Evolutionary conservation across 2,888 invertebrate genomes (phyloP).

Genomic region (Pyralis farinalis): DNA sequence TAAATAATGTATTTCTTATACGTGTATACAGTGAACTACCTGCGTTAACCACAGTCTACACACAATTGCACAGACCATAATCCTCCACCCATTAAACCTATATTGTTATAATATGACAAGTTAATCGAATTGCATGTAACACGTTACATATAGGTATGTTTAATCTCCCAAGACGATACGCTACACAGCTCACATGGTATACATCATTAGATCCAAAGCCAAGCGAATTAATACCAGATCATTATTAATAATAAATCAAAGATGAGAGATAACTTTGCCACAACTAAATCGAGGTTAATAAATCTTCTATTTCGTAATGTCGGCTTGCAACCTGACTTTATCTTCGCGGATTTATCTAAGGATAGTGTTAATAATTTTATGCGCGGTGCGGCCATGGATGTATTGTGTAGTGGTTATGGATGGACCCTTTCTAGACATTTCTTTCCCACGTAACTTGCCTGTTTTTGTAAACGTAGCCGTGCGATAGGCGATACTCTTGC

Average conservation of each 20-base stretch:
- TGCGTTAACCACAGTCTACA: too few relatives aligned
- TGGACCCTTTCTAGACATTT: too few relatives aligned
- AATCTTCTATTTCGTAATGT: slow-evolving; percentile 28
- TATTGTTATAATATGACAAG: not conserved
- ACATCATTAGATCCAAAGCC: not conserved
- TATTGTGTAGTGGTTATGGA: slow-evolving; percentile 7
- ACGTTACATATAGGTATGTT: slow-evolving; percentile 8
- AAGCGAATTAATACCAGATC: not conserved
- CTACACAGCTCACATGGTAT: slow-evolving; percentile 31
- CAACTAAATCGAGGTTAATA: slow-evolving; percentile 31
- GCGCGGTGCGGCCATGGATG: too few relatives aligned
- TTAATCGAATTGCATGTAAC: not conserved
- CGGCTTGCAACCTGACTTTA: slow-evolving; percentile 28
- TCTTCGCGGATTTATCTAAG: too few relatives aligned
- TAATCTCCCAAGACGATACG: slow-evolving; percentile 28
- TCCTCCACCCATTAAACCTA: not conserved
- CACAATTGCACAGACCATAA: slow-evolving; percentile 10
- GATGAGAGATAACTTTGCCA: slow-evolving; percentile 41
- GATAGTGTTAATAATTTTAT: too few relatives aligned
- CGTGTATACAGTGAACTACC: too few relatives aligned
- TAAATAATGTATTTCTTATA: too few relatives aligned
- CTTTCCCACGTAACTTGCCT: too few relatives aligned
- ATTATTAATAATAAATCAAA: slow-evolving; percentile 43
- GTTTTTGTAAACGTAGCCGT: too few relatives aligned
- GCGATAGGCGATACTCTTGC: too few relatives aligned